These are phyloP conservation scores for Allolobophora icterica DNA, from an alignment of 2,888 invertebrate species.

Conservation along the genomic window DNA sequence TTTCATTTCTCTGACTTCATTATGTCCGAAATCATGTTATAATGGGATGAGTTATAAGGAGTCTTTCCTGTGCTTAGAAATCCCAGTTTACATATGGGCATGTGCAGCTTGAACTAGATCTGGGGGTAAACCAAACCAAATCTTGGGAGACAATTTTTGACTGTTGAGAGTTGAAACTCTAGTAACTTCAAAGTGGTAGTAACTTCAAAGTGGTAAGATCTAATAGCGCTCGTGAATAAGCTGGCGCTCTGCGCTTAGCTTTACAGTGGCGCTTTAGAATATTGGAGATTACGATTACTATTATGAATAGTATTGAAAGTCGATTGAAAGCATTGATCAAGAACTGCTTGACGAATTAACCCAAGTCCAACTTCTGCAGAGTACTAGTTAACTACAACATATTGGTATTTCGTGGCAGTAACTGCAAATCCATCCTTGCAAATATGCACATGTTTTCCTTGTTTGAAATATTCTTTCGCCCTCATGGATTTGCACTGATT, in stretches of 20 bases:
- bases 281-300: too few species aligned
- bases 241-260: too few species aligned
- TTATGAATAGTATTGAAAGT: not conserved
- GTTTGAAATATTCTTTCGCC: not conserved
- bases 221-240: too few species aligned
- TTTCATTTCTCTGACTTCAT: too few species aligned
- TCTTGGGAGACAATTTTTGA: not conserved
- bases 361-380: not conserved
- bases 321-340: not conserved
- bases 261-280: too few species aligned
- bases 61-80: too few species aligned
- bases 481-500: not conserved
- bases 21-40: too few species aligned
- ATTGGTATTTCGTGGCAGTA: not conserved
- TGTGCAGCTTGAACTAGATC: too few species aligned
- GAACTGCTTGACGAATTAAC: not conserved
- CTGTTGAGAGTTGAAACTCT: slow-evolving; percentile 6
- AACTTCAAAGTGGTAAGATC: too few species aligned
- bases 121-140: not conserved
- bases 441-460: not conserved
- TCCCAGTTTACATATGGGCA: too few species aligned
- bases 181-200: not conserved
- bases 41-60: too few species aligned
- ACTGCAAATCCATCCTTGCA: not conserved
- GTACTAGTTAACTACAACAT: not conserved